These are phyloP conservation scores for Gymnoscopelus braueri DNA, from an alignment of 2,797 vertebrate genomes.

Conservation along the genomic window DNA sequence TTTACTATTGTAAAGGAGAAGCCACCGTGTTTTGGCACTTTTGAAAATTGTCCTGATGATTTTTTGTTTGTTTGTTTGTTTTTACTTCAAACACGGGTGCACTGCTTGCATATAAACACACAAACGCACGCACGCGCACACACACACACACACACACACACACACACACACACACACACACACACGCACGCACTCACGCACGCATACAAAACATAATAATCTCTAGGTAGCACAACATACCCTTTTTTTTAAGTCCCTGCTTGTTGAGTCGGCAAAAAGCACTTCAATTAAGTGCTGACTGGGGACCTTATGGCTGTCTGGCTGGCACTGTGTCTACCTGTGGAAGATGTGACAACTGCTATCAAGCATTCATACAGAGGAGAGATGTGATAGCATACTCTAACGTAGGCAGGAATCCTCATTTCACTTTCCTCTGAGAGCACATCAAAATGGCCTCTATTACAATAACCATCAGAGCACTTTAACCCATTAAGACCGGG, in stretches of 20 bases:
- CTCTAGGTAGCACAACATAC: not conserved
- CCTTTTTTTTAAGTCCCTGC: not conserved
- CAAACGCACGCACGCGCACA: no score
- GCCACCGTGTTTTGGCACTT: constrained; percentile 38
- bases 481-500: not conserved
- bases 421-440: constrained; percentile 66
- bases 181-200: not conserved
- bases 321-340: constrained; percentile 10
- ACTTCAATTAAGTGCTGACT: constrained; percentile 14
- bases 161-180: constrained; percentile 1
- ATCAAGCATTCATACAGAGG: constrained; percentile 31
- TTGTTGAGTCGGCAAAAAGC: constrained; percentile 5
- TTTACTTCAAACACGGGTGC: not conserved
- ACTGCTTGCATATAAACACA: constrained; percentile 36
- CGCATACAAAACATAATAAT: not conserved
- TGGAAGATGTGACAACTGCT: constrained; percentile 13
- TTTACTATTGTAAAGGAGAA: constrained; percentile 23
- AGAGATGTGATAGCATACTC: constrained; percentile 54
- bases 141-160: not conserved
- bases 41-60: constrained; percentile 52
- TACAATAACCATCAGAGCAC: constrained; percentile 71
- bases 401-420: constrained; percentile 52
- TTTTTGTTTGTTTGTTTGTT: not conserved
- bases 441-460: constrained; percentile 62
- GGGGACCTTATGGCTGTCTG: constrained; percentile 9